Evolutionary conservation across 1,140 invertebrate species (phyloP).

Genomic region (Drosophila athabasca): DNA sequence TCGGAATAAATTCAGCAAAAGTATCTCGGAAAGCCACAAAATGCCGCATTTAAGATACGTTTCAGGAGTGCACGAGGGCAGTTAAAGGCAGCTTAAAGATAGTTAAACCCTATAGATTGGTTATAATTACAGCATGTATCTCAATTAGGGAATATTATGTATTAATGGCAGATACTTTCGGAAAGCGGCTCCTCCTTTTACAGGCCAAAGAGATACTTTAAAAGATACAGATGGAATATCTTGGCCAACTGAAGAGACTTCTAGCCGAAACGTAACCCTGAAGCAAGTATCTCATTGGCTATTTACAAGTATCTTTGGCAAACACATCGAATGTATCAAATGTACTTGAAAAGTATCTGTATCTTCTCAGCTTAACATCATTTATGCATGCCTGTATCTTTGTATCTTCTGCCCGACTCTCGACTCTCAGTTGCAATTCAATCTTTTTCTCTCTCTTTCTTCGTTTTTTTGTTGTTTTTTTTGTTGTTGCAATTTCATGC

Average conservation of each 20-base stretch:
- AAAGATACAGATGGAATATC: no score
- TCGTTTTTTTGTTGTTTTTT: conserved; percentile 15
- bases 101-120: background rate
- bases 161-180: background rate
- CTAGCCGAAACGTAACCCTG: background rate
- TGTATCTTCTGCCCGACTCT: conserved; percentile 31
- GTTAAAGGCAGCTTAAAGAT: conserved; percentile 6
- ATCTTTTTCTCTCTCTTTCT: conserved; percentile 9
- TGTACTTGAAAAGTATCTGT: conserved; percentile 41
- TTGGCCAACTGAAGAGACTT: no score
- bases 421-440: conserved; percentile 19
- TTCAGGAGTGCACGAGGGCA: no score
- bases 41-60: conserved; percentile 20
- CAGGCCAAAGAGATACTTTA: no score
- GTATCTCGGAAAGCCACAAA: conserved; percentile 1
- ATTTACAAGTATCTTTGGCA: conserved; percentile 5
- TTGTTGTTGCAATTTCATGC: conserved; percentile 58
- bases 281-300: conserved; percentile 18
- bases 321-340: conserved; percentile 20
- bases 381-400: conserved; percentile 11
- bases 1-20: conserved; percentile 13
- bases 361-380: conserved; percentile 22
- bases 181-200: no score
- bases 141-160: conserved; percentile 32
- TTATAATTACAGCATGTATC: background rate